Base-by-base conservation (phyloP, 1,140 invertebrate species). In the Pseudoatta argentina region DNA sequence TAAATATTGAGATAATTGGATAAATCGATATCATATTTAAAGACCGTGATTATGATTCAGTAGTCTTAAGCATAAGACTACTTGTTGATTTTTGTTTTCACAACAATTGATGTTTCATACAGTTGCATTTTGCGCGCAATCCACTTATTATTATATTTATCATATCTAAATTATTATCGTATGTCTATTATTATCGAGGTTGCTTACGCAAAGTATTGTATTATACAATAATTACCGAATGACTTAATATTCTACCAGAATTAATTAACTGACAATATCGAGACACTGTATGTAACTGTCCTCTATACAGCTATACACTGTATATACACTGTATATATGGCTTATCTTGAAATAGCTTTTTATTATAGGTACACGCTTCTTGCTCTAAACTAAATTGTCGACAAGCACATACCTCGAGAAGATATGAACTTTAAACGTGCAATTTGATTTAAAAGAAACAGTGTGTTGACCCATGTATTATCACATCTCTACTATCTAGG, bases 181-280 rank as follows among this genome's bases (percentile, higher is more conserved):
- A 51, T 16, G 4, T 16, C 48, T 51, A 51, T 51, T 8, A 44
- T 44, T 44, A 10, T 44, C 10, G 10, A 51, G 48, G 3, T 2
- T 27, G 79, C 64, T 83, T 71, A 39, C 83, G 73, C 66, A 30
- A 59, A 82, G 53, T 87, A 44, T 44, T 87, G 53, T 87, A 44
- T 44, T 87, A 12, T 10, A 86, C 12, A 61, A 61, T 61, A 61
- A 91, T 78, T 89, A 82, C 51, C 34, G 7, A 88, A 48, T 61
- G n/a, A 78, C 24, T 57, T 87, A 75, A 78, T 88, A 87, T 63
- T 30, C 44, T 48, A 39, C 75, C 59, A 69, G 69, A 88, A 86
- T 90, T 90, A 91, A 67, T 75, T 85, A 39, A 87, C 86, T 90
- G 87, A 87, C 59, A 53, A 57, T 48, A 24, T 79, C 51, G 27